Conservation (phyloP, 2,113 vertebrate genomes). For the Galeopterus variegatus region DNA sequence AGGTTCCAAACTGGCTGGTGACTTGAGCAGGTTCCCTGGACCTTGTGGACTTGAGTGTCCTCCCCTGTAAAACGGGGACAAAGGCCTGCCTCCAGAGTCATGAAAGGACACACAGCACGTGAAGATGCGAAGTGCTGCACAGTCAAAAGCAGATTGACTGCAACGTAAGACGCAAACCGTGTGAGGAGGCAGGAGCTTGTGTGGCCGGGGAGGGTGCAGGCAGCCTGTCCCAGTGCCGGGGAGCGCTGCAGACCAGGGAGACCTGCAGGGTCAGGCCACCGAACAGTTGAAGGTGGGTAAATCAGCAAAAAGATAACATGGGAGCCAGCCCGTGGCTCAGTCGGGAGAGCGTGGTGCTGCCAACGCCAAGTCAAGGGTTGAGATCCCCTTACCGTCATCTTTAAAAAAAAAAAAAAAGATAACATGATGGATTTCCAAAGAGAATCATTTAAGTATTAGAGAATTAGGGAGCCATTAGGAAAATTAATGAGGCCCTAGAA, state of each 20-base stretch:
- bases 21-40: neutral
- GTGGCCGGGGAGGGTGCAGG: neutral
- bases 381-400: no score
- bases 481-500: neutral
- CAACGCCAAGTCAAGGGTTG: no score
- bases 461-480: neutral
- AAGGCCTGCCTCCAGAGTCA: neutral
- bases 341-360: no score
- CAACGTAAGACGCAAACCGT: neutral
- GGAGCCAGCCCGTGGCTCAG: no score
- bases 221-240: neutral
- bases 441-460: neutral
- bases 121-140: neutral
- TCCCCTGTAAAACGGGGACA: neutral
- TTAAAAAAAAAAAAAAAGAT: neutral
- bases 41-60: neutral
- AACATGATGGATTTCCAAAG: neutral
- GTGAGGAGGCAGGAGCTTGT: neutral
- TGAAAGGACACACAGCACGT: neutral
- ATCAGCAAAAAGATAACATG: neutral
- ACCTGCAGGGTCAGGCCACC: neutral
- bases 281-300: no score
- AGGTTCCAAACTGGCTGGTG: neutral
- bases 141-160: neutral
- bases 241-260: neutral